Percentiles rank a stretch among this genome's conserved stretches.
phyloP scores from a whole-genome alignment of 1,140 invertebrate species.

The Drosophila auraria region DNA sequence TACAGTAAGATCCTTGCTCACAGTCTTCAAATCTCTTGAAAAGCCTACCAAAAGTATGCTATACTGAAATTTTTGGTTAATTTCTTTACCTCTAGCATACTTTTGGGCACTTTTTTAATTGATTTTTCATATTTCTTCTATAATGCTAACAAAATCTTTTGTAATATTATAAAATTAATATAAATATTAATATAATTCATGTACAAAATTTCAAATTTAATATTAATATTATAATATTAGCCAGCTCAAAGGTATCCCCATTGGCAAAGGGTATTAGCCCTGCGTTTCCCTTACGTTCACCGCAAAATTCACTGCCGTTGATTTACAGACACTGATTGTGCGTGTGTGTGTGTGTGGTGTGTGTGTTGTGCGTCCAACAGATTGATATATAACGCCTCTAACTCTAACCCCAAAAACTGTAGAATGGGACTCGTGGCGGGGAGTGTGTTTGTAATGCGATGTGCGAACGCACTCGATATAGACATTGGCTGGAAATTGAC shows the following conservation, averaged over 20 bases:
- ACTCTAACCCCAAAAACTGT: conserved; percentile 15
- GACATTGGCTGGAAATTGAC: conserved; percentile 47
- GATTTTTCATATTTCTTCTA: too few species aligned
- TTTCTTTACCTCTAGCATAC: too few species aligned
- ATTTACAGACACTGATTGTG: conserved; percentile 73
- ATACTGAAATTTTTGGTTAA: too few species aligned
- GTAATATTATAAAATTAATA: too few species aligned
- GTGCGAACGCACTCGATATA: conserved; percentile 45
- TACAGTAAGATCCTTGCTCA: too few species aligned
- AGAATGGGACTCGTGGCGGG: not conserved
- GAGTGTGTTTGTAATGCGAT: conserved; percentile 36
- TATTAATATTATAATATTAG: too few species aligned
- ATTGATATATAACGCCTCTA: conserved; percentile 54
- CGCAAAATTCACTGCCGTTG: conserved; percentile 44
- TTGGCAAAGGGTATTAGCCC: not conserved
- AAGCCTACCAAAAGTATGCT: too few species aligned
- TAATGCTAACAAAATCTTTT: too few species aligned
- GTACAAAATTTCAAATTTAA: too few species aligned
- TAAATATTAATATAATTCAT: too few species aligned
- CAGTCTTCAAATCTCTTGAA: too few species aligned
- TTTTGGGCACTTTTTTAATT: not conserved
- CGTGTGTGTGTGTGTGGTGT: conserved; percentile 5
- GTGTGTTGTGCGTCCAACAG: conserved; percentile 57
- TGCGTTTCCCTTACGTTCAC: not conserved
- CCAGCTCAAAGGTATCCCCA: too few species aligned